phyloP scores from a whole-genome alignment of 2,888 invertebrate species.

The Eristalis pertinax region DNA sequence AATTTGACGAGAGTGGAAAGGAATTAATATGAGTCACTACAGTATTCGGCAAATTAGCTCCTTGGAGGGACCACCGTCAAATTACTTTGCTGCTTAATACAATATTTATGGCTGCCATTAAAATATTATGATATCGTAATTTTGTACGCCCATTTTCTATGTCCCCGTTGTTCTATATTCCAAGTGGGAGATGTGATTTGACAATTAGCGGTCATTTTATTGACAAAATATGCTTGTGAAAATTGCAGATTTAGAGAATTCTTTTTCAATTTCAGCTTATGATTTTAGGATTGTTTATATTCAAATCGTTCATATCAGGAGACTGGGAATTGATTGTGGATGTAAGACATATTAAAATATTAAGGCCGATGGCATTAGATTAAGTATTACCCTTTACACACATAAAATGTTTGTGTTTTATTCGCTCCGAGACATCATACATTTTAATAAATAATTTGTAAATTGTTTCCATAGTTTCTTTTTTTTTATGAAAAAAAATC shows the following conservation, averaged over 20 bases:
- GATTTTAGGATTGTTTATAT: not conserved
- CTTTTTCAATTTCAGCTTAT: not conserved
- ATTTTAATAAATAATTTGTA: too few species aligned
- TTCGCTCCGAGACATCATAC: too few species aligned
- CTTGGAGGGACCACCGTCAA: not conserved
- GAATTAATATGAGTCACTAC: slow-evolving; percentile 4
- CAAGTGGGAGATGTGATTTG: not conserved
- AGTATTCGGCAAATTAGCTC: not conserved
- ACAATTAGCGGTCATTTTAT: not conserved
- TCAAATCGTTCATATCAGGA: too few species aligned
- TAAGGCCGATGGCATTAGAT: too few species aligned
- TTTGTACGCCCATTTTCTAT: not conserved
- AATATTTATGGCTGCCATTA: not conserved
- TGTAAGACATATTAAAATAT: too few species aligned
- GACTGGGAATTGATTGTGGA: too few species aligned
- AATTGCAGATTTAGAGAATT: not conserved
- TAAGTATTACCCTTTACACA: too few species aligned
- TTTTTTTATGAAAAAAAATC: too few species aligned
- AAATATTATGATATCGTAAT: not conserved
- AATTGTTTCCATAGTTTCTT: too few species aligned
- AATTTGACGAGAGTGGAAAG: slow-evolving; percentile 20
- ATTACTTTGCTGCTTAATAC: not conserved
- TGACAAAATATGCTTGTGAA: not conserved
- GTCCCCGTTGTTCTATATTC: not conserved
- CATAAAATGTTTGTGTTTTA: too few species aligned